Conservation (phyloP, 2,888 invertebrate species). For the Nephrotoma appendiculata region DNA sequence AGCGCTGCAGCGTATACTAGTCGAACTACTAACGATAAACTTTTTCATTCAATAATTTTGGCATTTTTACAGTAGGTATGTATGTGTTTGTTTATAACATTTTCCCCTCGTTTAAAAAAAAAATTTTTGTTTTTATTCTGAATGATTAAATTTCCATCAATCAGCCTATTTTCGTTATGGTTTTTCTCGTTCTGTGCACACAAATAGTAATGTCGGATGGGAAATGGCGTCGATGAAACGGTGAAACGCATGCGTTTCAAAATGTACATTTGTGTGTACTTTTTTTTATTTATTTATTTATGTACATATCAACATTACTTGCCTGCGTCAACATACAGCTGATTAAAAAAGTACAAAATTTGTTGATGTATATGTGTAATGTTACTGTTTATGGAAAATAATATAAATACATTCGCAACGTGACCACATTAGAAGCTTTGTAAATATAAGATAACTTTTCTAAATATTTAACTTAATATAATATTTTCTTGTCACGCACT, state of each 20-base stretch:
- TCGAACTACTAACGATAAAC: not conserved
- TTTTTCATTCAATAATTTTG: not conserved
- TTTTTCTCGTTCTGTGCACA: slow-evolving; percentile 1
- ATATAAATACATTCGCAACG: not conserved
- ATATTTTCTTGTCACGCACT: not conserved
- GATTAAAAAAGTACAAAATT: not conserved
- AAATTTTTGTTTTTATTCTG: not conserved
- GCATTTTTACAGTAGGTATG: not conserved
- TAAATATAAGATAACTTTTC: too few species aligned
- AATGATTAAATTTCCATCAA: slow-evolving; percentile 9
- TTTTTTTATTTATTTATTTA: not conserved
- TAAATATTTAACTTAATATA: not conserved
- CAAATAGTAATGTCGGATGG: not conserved
- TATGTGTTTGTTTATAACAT: not conserved
- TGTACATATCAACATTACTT: not conserved
- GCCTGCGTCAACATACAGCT: slow-evolving; percentile 7
- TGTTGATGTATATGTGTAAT: not conserved
- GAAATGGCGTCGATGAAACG: not conserved
- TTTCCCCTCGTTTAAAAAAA: not conserved
- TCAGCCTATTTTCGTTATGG: slow-evolving; percentile 8
- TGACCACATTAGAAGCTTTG: too few species aligned
- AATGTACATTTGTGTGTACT: not conserved
- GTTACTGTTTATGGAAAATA: not conserved
- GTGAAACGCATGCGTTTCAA: slow-evolving; percentile 1
- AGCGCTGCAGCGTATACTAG: not conserved